Evolutionary conservation across 2,797 vertebrate genomes (phyloP), one percentile per base, ranked within the genome.

Genomic region (Ataeniobius toweri): DNA sequence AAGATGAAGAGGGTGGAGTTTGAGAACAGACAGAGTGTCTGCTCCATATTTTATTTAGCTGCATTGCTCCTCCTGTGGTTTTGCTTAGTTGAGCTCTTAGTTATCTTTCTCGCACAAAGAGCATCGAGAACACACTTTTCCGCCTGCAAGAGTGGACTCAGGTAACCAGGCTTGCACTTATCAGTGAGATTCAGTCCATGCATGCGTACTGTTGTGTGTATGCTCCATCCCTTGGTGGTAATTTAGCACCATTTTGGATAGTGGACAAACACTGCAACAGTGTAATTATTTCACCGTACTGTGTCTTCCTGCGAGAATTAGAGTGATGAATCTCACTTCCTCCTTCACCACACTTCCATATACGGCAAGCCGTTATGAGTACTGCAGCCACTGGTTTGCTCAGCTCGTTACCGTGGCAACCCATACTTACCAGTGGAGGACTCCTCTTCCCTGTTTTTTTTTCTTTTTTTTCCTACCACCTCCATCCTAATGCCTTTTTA

Each of bases 401-500:
- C 89, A 31, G 80, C 81, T 79, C 87, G 93, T 95, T 93, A 87
- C 93, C 87, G 91, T 92, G 93, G 86, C 83, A 93, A 95, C 91
- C 88, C 20, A 77, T 83, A 82, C 88, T 92, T 88, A 89, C 86
- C 58, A 74, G 85, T 88, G 83, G 76, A 86, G 63, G 59, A 81
- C 83, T 83, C 75, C 75, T 41, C 73, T 31, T 41, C 70, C 80
- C 78, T 69, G 65, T 83, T 87, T 63, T 70, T 74, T 87, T 81
- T 81, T 65, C 83, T 85, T 81, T 86, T 80, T 69, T 85, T 74
- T 80, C 81, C 77, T 81, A 80, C 90, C 82, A 71, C 84, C 13
- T 69, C 41, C 3, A 46, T 46, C 41, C 41, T 24, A 26, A 26
- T 14, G 24, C 24, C 41, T 46, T 68, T 44, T 68, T n/a, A 44